Evolutionary conservation across 2,888 invertebrate genomes (phyloP).

Genomic region (Melinaea marsaeus): DNA sequence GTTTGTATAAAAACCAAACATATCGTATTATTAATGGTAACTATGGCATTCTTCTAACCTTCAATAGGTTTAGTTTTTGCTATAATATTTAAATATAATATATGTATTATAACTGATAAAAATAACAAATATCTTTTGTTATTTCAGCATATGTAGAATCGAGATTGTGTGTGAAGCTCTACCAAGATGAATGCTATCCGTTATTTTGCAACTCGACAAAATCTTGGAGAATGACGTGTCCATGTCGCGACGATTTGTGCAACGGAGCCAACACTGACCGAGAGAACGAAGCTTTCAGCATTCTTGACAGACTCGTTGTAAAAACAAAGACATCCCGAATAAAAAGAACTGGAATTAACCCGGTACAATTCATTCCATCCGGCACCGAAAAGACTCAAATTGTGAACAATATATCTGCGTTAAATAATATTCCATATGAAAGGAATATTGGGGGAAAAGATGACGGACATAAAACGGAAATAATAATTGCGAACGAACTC

Average conservation of each 20-base stretch:
- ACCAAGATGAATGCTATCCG: slow-evolving; percentile 70
- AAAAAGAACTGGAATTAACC: slow-evolving; percentile 32
- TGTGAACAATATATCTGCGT: slow-evolving; percentile 34
- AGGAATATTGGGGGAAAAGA: slow-evolving; percentile 14
- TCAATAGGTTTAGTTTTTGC: too few species aligned
- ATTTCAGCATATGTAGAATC: slow-evolving; percentile 62
- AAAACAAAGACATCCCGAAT: slow-evolving; percentile 35
- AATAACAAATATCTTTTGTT: slow-evolving; percentile 12
- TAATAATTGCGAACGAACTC: slow-evolving; percentile 24
- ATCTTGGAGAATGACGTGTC: slow-evolving; percentile 66
- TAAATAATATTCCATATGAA: slow-evolving; percentile 25
- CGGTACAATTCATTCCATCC: slow-evolving; percentile 26
- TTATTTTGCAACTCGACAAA: slow-evolving; percentile 64
- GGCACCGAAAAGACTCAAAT: slow-evolving; percentile 29
- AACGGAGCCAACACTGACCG: slow-evolving; percentile 61
- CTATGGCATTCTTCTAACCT: too few species aligned
- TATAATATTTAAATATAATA: too few species aligned
- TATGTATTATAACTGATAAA: too few species aligned
- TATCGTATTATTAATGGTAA: too few species aligned
- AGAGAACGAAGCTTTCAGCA: slow-evolving; percentile 56
- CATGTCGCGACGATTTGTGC: slow-evolving; percentile 66
- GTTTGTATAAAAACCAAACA: too few species aligned
- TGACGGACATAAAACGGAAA: slow-evolving; percentile 29
- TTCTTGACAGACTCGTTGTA: slow-evolving; percentile 37
- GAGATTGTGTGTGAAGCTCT: slow-evolving; percentile 65